Conservation (phyloP, 2,113 vertebrate species). For the Dendropsophus ebraccatus region DNA sequence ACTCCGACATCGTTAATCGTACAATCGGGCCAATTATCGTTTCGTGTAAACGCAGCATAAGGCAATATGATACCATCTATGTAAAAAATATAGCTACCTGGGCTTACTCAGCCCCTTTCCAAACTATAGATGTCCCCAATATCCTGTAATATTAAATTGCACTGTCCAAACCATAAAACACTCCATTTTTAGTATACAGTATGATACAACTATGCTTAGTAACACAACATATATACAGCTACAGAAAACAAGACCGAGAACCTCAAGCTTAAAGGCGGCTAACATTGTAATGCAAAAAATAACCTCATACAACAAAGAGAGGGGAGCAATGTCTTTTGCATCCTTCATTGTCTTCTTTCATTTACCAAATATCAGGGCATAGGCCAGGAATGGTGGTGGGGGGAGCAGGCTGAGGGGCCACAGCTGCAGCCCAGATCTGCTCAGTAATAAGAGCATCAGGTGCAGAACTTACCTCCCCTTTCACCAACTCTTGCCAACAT, state of each 20-base stretch:
- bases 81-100: background rate
- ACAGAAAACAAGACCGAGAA: background rate
- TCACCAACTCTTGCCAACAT: constrained; percentile 47
- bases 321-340: background rate
- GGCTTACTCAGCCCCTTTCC: background rate
- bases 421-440: constrained; percentile 54
- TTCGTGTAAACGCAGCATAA: no score
- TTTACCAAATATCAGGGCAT: background rate
- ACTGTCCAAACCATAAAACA: background rate
- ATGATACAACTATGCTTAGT: background rate
- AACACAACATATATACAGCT: background rate
- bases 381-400: constrained; percentile 17
- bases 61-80: no score
- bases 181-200: background rate
- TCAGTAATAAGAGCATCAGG: constrained; percentile 47
- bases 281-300: background rate
- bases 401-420: constrained; percentile 1
- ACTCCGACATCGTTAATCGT: no score
- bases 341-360: background rate
- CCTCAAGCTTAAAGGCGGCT: background rate
- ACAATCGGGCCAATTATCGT: no score
- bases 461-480: constrained; percentile 47
- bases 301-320: background rate
- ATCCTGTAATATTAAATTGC: background rate
- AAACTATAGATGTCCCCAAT: background rate